phyloP scores from a whole-genome alignment of 1,140 invertebrate genomes.

The Cotesia chilonis region DNA sequence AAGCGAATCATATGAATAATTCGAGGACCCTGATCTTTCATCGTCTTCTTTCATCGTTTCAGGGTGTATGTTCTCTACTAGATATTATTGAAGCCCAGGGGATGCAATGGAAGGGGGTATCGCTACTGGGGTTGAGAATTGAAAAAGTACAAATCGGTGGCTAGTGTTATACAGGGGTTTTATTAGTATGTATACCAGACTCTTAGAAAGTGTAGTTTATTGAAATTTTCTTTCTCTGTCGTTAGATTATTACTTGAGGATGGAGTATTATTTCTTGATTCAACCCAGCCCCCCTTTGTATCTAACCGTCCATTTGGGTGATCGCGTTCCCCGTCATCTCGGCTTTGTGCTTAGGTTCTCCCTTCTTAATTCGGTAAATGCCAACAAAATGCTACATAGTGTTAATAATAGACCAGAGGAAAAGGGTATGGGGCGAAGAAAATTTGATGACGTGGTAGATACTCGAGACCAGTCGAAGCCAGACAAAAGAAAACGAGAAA shows the following conservation, averaged over 20 bases:
- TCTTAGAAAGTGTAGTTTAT: conserved; percentile 16
- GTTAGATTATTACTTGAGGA: conserved; percentile 35
- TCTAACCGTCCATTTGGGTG: background rate
- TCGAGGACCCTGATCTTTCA: conserved; percentile 18
- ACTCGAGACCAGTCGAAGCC: conserved; percentile 13
- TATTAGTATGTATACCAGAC: background rate
- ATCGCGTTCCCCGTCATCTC: background rate
- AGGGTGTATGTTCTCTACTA: background rate
- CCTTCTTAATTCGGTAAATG: conserved; percentile 42
- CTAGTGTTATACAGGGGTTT: background rate
- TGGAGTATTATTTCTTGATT: conserved; percentile 38
- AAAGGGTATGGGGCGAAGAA: background rate
- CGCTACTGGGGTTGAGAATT: conserved; percentile 15
- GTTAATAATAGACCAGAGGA: conserved; percentile 30
- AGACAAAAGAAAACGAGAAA: conserved; percentile 12
- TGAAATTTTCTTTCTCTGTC: conserved; percentile 15
- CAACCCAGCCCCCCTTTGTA: conserved; percentile 12
- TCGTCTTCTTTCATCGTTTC: background rate
- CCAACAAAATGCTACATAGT: conserved; percentile 41
- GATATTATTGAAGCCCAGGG: background rate
- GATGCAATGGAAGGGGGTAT: background rate
- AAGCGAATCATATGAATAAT: conserved; percentile 24
- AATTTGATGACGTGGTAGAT: conserved; percentile 29
- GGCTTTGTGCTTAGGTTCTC: conserved; percentile 29
- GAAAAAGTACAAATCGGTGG: conserved; percentile 10